These are phyloP conservation scores for Trinectes maculatus DNA, from an alignment of 2,113 vertebrate species.

Conservation along the genomic window DNA sequence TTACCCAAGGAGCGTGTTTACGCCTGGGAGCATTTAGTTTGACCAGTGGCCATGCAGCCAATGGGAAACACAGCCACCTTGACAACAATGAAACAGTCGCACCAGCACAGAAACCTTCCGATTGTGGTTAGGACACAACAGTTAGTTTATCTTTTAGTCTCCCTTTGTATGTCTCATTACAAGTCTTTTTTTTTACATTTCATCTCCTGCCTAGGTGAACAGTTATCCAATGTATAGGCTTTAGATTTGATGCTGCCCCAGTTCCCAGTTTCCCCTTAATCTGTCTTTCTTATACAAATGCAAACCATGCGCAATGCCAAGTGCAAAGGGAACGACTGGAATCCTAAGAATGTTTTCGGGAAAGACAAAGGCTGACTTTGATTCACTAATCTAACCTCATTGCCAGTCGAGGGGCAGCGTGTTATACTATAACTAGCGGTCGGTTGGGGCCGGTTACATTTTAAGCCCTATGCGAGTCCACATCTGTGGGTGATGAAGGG, in stretches of 20 bases:
- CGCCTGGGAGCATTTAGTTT: conserved; percentile 26
- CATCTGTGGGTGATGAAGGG: background rate
- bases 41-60: conserved; percentile 11
- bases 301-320: conserved; percentile 57
- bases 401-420: conserved; percentile 19
- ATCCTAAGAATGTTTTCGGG: conserved; percentile 74
- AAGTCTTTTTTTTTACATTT: too few relatives aligned
- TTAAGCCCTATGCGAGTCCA: conserved; percentile 38
- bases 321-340: conserved; percentile 65
- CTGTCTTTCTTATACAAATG: conserved; percentile 61
- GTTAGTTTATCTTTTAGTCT: conserved; percentile 24
- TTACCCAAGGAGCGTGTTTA: conserved; percentile 35
- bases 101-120: conserved; percentile 1
- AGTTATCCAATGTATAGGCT: conserved; percentile 34
- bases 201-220: conserved; percentile 32
- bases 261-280: conserved; percentile 60
- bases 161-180: too few relatives aligned
- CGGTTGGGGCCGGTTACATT: conserved; percentile 54
- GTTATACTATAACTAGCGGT: conserved; percentile 70
- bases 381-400: conserved; percentile 61
- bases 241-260: conserved; percentile 45
- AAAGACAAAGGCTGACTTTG: conserved; percentile 76
- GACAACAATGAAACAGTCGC: background rate
- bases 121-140: too few relatives aligned
- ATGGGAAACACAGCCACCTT: background rate